Conservation (phyloP, 1,140 invertebrate genomes). For the Delia radicum region DNA sequence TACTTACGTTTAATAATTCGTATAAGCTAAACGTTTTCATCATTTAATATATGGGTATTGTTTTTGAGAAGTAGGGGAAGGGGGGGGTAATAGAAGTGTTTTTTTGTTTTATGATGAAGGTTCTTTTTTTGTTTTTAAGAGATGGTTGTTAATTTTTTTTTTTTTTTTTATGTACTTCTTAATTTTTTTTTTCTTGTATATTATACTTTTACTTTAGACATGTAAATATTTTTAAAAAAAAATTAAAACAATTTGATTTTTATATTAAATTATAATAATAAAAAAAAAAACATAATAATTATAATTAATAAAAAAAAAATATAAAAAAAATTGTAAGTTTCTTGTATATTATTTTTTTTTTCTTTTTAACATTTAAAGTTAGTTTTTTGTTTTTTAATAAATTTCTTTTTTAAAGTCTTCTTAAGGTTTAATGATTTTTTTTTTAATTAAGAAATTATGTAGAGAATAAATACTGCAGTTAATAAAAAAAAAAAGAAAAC, state of each 20-base stretch:
- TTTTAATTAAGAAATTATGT: slow-evolving; percentile 7
- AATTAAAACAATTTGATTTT: not conserved
- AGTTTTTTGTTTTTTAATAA: not conserved
- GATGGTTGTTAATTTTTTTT: not conserved
- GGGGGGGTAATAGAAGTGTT: no score
- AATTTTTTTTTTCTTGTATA: no score
- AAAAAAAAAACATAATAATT: not conserved
- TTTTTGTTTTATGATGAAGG: not conserved
- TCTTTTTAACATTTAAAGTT: slow-evolving; percentile 2
- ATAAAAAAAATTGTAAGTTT: not conserved
- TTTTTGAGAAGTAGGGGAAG: not conserved
- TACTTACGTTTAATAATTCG: not conserved
- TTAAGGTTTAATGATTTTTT: not conserved
- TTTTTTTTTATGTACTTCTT: not conserved
- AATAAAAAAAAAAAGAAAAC: not conserved
- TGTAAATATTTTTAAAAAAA: not conserved
- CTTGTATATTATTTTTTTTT: not conserved
- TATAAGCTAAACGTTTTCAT: slow-evolving; percentile 4
- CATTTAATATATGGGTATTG: not conserved
- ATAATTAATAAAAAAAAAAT: slow-evolving; percentile 6
- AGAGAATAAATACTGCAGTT: slow-evolving; percentile 22
- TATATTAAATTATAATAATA: not conserved
- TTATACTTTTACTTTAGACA: not conserved
- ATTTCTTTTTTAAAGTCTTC: not conserved
- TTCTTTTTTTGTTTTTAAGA: not conserved